Conservation (phyloP, 2,113 vertebrate species). For the Clarias magur region DNA sequence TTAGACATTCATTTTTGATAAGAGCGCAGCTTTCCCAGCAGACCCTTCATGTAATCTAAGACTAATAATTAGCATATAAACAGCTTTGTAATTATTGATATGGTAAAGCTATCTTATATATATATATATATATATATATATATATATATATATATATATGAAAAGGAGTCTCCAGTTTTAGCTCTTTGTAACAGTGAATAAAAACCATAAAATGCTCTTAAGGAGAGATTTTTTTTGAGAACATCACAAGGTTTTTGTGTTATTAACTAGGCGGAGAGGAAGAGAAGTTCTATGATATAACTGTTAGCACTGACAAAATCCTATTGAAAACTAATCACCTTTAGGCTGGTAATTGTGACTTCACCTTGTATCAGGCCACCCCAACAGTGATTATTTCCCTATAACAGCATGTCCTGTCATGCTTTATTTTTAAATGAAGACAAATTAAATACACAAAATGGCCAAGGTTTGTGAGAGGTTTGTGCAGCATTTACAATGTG, state of each 20-base stretch:
- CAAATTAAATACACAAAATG: not conserved
- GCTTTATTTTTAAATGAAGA: not conserved
- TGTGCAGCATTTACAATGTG: not conserved
- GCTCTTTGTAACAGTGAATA: not conserved
- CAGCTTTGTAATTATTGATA: not conserved
- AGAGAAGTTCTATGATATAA: not conserved
- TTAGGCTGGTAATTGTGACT: not conserved
- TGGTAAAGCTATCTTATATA: not conserved
- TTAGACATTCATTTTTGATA: not conserved
- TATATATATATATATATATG: too few species aligned
- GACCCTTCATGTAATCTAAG: not conserved
- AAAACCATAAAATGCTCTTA: not conserved
- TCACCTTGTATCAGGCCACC: not conserved
- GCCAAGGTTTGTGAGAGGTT: not conserved
- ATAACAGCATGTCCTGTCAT: not conserved
- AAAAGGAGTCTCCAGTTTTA: not conserved
- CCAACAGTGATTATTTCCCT: not conserved
- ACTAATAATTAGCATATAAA: not conserved
- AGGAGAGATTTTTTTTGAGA: not conserved
- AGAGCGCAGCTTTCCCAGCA: not conserved
- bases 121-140: not conserved
- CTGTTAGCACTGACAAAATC: not conserved
- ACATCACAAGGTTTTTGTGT: not conserved
- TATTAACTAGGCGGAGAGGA: not conserved
- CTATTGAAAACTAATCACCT: not conserved